A percentile compares a stretch with the other conserved stretches of the same genome.
Evolutionary conservation across 2,888 invertebrate species (phyloP).

Genomic region (Dorcus hopei): DNA sequence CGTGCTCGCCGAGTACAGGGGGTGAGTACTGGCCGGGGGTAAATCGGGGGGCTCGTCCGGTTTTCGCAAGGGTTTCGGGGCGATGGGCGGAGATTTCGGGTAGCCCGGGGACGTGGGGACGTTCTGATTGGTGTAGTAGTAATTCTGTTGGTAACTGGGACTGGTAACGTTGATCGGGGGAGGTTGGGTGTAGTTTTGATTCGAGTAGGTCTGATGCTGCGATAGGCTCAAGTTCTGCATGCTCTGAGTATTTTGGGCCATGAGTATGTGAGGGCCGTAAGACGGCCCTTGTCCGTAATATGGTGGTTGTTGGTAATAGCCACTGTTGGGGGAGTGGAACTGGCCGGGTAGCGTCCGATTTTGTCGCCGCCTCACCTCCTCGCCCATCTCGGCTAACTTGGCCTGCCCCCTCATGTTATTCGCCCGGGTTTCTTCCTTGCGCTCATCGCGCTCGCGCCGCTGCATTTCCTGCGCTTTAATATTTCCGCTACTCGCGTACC

Average conservation of each 20-base stretch:
- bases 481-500: conserved; percentile 48
- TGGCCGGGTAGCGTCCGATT: conserved; percentile 42
- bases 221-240: conserved; percentile 44
- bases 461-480: conserved; percentile 38
- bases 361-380: conserved; percentile 68
- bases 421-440: conserved; percentile 17
- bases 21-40: conserved; percentile 70
- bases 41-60: conserved; percentile 56
- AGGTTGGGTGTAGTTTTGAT: conserved; percentile 22
- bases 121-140: conserved; percentile 40
- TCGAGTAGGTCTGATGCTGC: conserved; percentile 16
- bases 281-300: conserved; percentile 29
- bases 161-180: conserved; percentile 1
- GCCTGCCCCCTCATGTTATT: conserved; percentile 52
- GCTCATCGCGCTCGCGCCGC: conserved; percentile 23
- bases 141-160: conserved; percentile 20
- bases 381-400: conserved; percentile 77
- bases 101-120: conserved; percentile 45
- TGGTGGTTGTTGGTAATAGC: conserved; percentile 40
- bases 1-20: conserved; percentile 70
- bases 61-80: conserved; percentile 53
- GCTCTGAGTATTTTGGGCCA: conserved; percentile 43
- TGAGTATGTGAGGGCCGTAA: conserved; percentile 31
- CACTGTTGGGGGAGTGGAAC: conserved; percentile 30
- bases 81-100: conserved; percentile 53